Evolutionary conservation across 2,113 vertebrate species (phyloP), one percentile per base, ranked within the genome.

Genomic region (Lepisosteus osseus): DNA sequence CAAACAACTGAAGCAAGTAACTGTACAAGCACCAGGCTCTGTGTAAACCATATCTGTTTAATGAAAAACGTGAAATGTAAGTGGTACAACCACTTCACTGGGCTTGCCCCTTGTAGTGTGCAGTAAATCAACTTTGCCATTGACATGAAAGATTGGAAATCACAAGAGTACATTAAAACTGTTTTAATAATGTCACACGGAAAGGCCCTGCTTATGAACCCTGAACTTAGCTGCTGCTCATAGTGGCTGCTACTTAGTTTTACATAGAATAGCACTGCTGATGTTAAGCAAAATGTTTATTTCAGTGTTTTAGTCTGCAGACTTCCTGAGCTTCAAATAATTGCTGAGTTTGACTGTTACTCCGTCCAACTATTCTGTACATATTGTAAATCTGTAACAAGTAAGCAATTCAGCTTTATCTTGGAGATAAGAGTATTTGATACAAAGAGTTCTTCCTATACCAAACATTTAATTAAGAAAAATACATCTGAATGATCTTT

Each of bases 401-500:
- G 79, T 70, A 68, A 68, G 68, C 75, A 71, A 45, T 69, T 59
- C 63, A 56, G 74, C 65, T 74, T 64, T 61, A 62, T 29, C 62
- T 17, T 74, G 15, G 70, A 70, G 47, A 69, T 69, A 40, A 54
- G 47, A 77, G 56, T 65, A 55, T 70, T 78, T 66, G 63, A 78
- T 78, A 72, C 42, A 78, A 68, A 73, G 74, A 75, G 70, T 67
- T 56, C 82, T 83, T 29, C 82, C 78, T 78, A 73, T 84, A 84
- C 83, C 84, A 86, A 82, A 82, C 77, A 76, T 78, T 78, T 79
- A 85, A 82, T 79, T 83, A 76, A 77, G 82, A 79, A 82, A 86
- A 85, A 82, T 77, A 85, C 85, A 84, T 81, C 71, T 83, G 79
- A 78, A 13, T 70, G 72, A 86, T 86, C 55, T 47, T 73, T 54